These are phyloP conservation scores for Epizoanthus ramosus DNA, from an alignment of 92 coral and sea anemone species.

Conservation along the genomic window DNA sequence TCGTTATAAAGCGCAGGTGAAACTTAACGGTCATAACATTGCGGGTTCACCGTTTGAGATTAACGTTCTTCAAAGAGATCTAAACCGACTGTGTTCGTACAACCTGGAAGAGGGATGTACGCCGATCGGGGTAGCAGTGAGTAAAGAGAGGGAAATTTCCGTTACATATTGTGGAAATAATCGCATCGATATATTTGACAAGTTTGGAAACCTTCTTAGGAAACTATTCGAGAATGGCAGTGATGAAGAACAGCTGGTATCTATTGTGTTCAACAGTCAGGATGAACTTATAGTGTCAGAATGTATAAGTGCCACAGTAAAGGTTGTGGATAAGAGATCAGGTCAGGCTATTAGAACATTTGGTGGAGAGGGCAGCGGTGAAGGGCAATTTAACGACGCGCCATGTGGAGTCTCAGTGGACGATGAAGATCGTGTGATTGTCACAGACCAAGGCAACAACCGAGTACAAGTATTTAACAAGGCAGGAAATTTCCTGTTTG, in stretches of 20 bases:
- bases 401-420: conserved; percentile 49
- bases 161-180: conserved; percentile 21
- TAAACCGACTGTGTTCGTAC: neutral
- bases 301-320: conserved; percentile 25
- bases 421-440: conserved; percentile 34
- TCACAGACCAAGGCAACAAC: conserved; percentile 28
- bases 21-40: no score
- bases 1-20: neutral
- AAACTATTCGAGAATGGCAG: neutral
- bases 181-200: no score
- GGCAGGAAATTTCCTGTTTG: no score
- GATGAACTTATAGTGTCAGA: no score
- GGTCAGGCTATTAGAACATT: conserved; percentile 13
- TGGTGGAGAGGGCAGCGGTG: no score
- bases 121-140: conserved; percentile 12
- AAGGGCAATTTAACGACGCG: conserved; percentile 40
- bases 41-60: no score
- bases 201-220: conserved; percentile 35
- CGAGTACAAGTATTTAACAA: conserved; percentile 46
- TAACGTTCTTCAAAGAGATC: neutral
- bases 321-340: no score
- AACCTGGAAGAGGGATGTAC: neutral
- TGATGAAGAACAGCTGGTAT: neutral
- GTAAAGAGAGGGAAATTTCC: conserved; percentile 34
- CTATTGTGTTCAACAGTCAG: no score